phyloP scores from a whole-genome alignment of 2,113 vertebrate species.

The Hyaena hyaena region DNA sequence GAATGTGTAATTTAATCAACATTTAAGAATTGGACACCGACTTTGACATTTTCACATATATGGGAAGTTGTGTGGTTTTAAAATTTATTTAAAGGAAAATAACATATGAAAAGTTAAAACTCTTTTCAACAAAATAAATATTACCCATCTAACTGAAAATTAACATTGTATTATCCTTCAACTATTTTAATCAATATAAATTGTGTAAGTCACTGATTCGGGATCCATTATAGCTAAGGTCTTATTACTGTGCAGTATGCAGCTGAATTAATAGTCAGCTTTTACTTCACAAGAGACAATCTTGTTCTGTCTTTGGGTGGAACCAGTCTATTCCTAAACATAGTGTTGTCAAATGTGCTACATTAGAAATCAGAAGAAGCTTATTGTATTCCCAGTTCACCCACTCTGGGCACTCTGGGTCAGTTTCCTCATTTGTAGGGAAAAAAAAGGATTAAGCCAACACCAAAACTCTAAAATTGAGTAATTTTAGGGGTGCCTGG shows the following conservation, averaged over 20 bases:
- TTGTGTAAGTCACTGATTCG: neutral
- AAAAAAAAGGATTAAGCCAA: neutral
- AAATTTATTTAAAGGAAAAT: neutral
- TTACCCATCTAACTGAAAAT: neutral
- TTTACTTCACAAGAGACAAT: neutral
- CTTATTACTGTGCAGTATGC: neutral
- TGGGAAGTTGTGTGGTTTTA: neutral
- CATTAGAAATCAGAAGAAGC: neutral
- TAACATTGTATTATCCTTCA: neutral
- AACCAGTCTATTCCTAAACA: neutral
- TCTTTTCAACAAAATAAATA: neutral
- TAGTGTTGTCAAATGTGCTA: neutral
- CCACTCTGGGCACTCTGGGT: neutral
- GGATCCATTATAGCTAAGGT: neutral
- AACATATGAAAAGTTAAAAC: neutral
- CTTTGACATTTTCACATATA: neutral
- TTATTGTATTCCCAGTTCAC: neutral
- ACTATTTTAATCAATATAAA: neutral
- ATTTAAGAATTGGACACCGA: neutral
- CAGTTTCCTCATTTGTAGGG: conserved; percentile 30
- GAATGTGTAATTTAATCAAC: neutral
- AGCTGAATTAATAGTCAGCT: conserved; percentile 2
- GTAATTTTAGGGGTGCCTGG: neutral
- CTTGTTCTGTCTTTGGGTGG: neutral
- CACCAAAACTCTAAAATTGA: neutral